A percentile compares a stretch with the other conserved stretches of the same genome.
Evolutionary conservation across 1,140 invertebrate genomes (phyloP).

Genomic region (Schmidtea mediterranea): DNA sequence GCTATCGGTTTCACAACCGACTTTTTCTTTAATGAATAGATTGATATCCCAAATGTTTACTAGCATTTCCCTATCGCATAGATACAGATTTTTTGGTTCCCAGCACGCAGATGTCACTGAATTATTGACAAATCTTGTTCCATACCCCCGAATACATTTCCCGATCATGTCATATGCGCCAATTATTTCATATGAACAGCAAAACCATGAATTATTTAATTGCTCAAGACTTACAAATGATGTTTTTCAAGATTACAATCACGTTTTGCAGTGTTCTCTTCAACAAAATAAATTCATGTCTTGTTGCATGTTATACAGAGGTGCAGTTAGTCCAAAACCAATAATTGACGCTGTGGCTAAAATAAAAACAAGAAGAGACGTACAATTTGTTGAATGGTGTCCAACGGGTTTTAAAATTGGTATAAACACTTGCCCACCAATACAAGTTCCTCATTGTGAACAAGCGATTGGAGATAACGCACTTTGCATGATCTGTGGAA

Average conservation of each 20-base stretch:
- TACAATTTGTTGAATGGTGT: slow-evolving; percentile 12
- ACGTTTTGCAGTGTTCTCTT: slow-evolving; percentile 73
- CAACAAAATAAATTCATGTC: slow-evolving; percentile 65
- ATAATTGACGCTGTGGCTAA: slow-evolving; percentile 52
- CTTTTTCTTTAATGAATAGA: slow-evolving; percentile 30
- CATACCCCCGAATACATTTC: slow-evolving; percentile 1
- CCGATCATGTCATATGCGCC: slow-evolving; percentile 21
- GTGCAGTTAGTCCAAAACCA: slow-evolving; percentile 35
- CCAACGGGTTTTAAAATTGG: slow-evolving; percentile 15
- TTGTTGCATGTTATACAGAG: slow-evolving; percentile 25
- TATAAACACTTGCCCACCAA: slow-evolving; percentile 18
- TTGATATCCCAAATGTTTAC: slow-evolving; percentile 57
- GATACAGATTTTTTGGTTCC: background rate
- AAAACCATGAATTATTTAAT: slow-evolving; percentile 24
- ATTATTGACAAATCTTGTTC: slow-evolving; percentile 3
- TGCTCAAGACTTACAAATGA: slow-evolving; percentile 59
- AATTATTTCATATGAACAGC: slow-evolving; percentile 23
- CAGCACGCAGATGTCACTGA: background rate
- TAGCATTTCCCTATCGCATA: slow-evolving; percentile 52
- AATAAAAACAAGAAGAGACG: slow-evolving; percentile 28
- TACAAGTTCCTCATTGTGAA: slow-evolving; percentile 15
- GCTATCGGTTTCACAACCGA: slow-evolving; percentile 12
- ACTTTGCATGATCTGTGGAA: slow-evolving; percentile 1
- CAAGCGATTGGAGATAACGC: slow-evolving; percentile 17
- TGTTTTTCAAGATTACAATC: slow-evolving; percentile 61